Conservation (phyloP, 2,888 invertebrate species). For the Stenodema calcarata region DNA sequence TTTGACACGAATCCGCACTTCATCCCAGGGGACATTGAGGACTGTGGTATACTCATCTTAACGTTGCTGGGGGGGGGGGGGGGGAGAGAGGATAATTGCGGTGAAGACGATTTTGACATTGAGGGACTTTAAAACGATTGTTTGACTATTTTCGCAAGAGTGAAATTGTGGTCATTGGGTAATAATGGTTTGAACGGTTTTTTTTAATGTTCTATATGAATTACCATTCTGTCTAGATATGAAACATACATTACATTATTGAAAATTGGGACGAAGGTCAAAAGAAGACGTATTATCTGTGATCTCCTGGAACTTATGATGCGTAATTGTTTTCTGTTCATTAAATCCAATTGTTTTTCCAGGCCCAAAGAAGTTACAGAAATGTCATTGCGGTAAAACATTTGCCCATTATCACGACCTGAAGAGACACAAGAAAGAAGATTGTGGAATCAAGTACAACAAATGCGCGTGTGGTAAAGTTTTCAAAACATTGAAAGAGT, state of each 20-base stretch:
- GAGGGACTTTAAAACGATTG: no score
- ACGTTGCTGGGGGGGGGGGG: no score
- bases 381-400: constrained; percentile 26
- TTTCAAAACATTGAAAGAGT: constrained; percentile 30
- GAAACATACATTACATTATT: not conserved
- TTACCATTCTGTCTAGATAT: no score
- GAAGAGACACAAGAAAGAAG: not conserved
- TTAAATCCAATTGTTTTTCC: not conserved
- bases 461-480: constrained; percentile 33
- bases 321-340: not conserved
- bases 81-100: no score
- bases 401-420: constrained; percentile 23
- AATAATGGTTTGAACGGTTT: no score
- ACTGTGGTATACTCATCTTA: no score
- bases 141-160: no score
- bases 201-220: no score
- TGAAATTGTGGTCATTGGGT: no score
- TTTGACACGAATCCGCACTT: no score
- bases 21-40: no score
- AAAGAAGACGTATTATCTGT: not conserved
- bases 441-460: not conserved
- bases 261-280: not conserved
- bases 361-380: not conserved
- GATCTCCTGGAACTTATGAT: not conserved
- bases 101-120: no score